Evolutionary conservation across 2,888 invertebrate species (phyloP), one percentile per base, ranked within the genome.

Genomic region (Caenorhabditis doughertyi): DNA sequence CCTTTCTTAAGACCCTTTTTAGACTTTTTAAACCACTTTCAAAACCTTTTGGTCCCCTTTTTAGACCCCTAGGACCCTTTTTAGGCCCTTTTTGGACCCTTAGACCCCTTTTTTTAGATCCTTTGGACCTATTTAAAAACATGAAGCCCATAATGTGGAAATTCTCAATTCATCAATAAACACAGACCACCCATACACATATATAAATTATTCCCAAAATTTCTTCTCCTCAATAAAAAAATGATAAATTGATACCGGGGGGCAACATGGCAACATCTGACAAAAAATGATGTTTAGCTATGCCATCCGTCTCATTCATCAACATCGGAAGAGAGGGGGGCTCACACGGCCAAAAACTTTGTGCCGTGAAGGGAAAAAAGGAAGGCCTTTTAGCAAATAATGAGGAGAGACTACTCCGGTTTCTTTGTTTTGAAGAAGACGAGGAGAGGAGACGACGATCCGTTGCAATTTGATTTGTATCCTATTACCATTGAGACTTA

Each of bases 321-420:
- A 56, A 16, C 18, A 56, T 56, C 18, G 18, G 8, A 21, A 9
- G 35, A 35, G 9, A 21, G 56, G 21, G 32, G 56, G 32, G n/a
- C n/a, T n/a, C n/a, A n/a, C n/a, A n/a, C n/a, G n/a, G n/a, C n/a
- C n/a, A n/a, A n/a, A n/a, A n/a, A n/a, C n/a, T n/a, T n/a, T n/a
- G n/a, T n/a, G n/a, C n/a, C n/a, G n/a, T n/a, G n/a, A n/a, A n/a
- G 32, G 18, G 11, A 27, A 35, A 13, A 53, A 35, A 51, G 67
- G 32, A 53, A 39, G 55, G 32, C 68, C 29, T 68, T 68, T 68
- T 55, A 44, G 68, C 68, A 68, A 68, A 68, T 68, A 68, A 67
- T 32, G 35, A 32, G 9, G 29, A 21, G 49, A 35, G 47, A n/a
- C 47, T 53, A 53, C 68, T 68, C 68, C 68, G 68, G 68, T 68